phyloP scores from a whole-genome alignment of 2,888 invertebrate genomes.

The Augochlorella aurata region DNA sequence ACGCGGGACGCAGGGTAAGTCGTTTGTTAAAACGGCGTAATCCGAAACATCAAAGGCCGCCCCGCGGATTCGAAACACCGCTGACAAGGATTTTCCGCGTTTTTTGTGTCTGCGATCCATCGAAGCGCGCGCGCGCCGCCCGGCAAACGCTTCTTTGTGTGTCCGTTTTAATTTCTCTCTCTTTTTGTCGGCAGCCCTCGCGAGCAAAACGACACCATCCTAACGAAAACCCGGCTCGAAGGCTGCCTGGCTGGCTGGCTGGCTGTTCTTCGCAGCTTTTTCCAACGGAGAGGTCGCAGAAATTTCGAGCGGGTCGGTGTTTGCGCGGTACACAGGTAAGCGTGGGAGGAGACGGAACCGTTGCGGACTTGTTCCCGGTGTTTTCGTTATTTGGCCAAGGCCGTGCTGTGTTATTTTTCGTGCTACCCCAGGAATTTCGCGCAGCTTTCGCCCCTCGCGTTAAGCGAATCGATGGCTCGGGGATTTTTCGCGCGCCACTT shows the following conservation, averaged over 20 bases:
- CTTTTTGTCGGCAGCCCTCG: neutral
- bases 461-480: neutral
- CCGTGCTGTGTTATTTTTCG: neutral
- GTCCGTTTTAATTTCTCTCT: slow-evolving; percentile 41
- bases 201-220: slow-evolving; percentile 1
- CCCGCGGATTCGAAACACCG: slow-evolving; percentile 39
- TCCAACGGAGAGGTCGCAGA: neutral
- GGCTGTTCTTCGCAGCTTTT: neutral
- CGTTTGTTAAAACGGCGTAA: slow-evolving; percentile 61
- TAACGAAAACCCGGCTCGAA: neutral
- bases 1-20: slow-evolving; percentile 45
- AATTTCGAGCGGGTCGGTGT: neutral
- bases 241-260: neutral
- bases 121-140: neutral
- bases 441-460: neutral
- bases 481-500: neutral
- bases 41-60: slow-evolving; percentile 60
- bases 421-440: neutral
- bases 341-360: neutral
- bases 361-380: neutral
- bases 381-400: slow-evolving; percentile 6
- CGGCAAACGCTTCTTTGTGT: slow-evolving; percentile 17
- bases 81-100: slow-evolving; percentile 30
- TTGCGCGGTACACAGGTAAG: neutral
- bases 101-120: slow-evolving; percentile 14